Evolutionary conservation across 2,113 vertebrate genomes (phyloP).

Genomic region (Actenoides hombroni): DNA sequence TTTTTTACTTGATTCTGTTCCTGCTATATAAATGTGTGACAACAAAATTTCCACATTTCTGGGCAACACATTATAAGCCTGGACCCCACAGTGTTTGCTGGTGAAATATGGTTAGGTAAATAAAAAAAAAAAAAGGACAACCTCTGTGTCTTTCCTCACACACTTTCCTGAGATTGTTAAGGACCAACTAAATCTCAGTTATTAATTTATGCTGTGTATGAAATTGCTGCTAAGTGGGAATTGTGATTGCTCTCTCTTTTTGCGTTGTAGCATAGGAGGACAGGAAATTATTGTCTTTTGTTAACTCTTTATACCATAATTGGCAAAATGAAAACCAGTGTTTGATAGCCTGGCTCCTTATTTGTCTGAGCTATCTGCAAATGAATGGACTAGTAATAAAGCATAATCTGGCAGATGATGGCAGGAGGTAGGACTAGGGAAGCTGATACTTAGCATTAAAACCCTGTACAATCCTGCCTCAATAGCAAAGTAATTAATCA

Average conservation of each 20-base stretch:
- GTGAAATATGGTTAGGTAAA: not conserved
- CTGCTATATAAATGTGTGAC: not conserved
- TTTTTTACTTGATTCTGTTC: not conserved
- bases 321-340: not conserved
- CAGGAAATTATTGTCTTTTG: not conserved
- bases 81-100: fast-evolving
- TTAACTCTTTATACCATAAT: not conserved
- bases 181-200: not conserved
- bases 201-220: not conserved
- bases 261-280: not conserved
- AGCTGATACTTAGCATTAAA: constrained; percentile 47
- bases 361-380: constrained; percentile 26
- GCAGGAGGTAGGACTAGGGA: constrained; percentile 34
- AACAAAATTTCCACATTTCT: not conserved
- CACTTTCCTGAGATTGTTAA: not conserved
- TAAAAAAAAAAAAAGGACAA: no score
- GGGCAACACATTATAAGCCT: not conserved
- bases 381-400: constrained; percentile 49
- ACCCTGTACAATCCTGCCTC: constrained; percentile 27
- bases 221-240: not conserved
- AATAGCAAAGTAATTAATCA: constrained; percentile 62
- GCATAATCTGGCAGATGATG: constrained; percentile 54
- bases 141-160: not conserved
- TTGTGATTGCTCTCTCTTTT: not conserved
- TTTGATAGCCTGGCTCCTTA: not conserved